A percentile compares a stretch with the other conserved stretches of the same genome.
These are phyloP conservation scores for Sarotherodon lohbergeri DNA, from an alignment of 2,113 vertebrate genomes.

Conservation along the genomic window DNA sequence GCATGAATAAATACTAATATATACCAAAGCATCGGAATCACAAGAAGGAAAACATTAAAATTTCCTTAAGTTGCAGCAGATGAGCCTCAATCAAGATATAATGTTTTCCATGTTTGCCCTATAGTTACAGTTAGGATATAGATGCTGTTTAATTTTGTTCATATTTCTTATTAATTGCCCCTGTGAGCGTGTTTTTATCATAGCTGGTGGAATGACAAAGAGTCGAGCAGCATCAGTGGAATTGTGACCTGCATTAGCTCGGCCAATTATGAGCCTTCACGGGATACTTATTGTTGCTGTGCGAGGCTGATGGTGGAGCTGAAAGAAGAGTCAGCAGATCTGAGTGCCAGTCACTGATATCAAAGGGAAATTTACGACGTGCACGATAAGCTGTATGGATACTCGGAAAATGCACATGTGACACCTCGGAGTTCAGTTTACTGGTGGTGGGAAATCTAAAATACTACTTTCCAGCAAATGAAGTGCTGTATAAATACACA, in stretches of 20 bases:
- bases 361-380: neutral
- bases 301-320: neutral
- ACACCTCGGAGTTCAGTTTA: neutral
- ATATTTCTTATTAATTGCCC: neutral
- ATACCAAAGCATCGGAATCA: neutral
- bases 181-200: neutral
- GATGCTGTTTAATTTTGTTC: neutral
- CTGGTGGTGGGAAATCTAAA: neutral
- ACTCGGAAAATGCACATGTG: neutral
- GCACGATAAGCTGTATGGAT: neutral
- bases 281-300: neutral
- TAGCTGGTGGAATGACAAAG: constrained; percentile 4
- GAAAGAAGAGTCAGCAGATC: neutral
- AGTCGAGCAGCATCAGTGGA: neutral
- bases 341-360: neutral
- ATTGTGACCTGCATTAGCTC: neutral
- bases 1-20: neutral
- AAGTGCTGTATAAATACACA: constrained; percentile 20
- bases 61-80: neutral
- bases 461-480: constrained; percentile 17
- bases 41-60: neutral
- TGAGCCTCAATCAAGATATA: neutral
- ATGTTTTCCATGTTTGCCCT: neutral
- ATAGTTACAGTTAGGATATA: neutral
- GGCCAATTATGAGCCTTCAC: neutral